Conservation (phyloP, 2,888 invertebrate genomes). For the Teinopalpus imperialis region DNA sequence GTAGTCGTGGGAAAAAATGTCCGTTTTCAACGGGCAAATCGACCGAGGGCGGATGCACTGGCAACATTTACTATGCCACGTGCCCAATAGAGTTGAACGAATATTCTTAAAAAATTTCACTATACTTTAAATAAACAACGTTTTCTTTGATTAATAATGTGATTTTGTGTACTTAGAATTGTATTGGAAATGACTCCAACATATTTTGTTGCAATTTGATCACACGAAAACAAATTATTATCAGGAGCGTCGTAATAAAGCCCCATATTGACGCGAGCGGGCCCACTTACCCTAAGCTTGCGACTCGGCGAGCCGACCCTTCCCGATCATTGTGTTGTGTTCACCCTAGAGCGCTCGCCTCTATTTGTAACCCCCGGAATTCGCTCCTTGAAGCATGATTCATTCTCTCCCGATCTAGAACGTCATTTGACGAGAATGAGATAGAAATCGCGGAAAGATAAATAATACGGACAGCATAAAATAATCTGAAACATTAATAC, state of each 20-base stretch:
- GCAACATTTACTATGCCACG: slow-evolving; percentile 51
- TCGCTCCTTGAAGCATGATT: slow-evolving; percentile 79
- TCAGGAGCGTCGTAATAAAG: slow-evolving; percentile 71
- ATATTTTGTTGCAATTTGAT: slow-evolving; percentile 6
- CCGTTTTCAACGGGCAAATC: slow-evolving; percentile 56
- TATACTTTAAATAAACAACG: slow-evolving; percentile 30
- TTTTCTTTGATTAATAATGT: no score
- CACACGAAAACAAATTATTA: slow-evolving; percentile 68
- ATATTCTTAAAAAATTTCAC: slow-evolving; percentile 13
- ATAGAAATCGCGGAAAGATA: slow-evolving; percentile 40
- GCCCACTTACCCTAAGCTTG: slow-evolving; percentile 76
- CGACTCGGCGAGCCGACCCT: slow-evolving; percentile 67
- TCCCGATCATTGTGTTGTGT: slow-evolving; percentile 76
- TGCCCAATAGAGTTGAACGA: slow-evolving; percentile 29
- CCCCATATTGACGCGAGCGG: slow-evolving; percentile 76
- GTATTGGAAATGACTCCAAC: slow-evolving; percentile 26
- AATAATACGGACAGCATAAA: background rate
- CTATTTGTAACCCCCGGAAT: slow-evolving; percentile 79
- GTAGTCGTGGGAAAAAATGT: slow-evolving; percentile 73
- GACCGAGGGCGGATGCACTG: slow-evolving; percentile 64
- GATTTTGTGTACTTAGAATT: no score
- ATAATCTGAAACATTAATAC: no score
- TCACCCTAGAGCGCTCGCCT: slow-evolving; percentile 77
- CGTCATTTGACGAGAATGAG: slow-evolving; percentile 65
- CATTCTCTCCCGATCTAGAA: slow-evolving; percentile 64